Base-by-base conservation (phyloP, 2,113 vertebrate species). In the Ochotona curzoniae region DNA sequence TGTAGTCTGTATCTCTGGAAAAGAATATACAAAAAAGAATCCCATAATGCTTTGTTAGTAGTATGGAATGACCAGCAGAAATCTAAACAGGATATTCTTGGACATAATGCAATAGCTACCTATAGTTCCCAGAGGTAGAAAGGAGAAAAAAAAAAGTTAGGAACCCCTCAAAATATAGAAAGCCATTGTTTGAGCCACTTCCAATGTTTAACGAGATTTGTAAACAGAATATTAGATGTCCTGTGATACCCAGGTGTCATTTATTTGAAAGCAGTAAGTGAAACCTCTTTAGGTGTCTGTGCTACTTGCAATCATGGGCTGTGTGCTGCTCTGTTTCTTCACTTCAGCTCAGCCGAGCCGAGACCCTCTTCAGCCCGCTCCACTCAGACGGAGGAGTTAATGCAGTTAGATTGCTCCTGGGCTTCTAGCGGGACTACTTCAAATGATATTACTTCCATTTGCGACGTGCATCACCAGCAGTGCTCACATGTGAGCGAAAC, bases 371-470 rank as follows among this genome's bases (percentile, higher is more conserved):
- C 88, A 88, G 95, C 32, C n/a, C 96, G 60, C 89, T 89, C 76
- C 88, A 80, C 91, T 96, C 92, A 71, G 71, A 91, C 2, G 7
- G 74, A 82, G 74, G 69, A 87, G 78, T 80, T 95, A 97, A 96
- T 95, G 90, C 92, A 75, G 90, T 89, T 85, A 93, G 93, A 95
- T 97, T 95, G 95, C 90, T 95, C 82, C 94, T 3, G 70, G 93
- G 92, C 83, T 93, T 81, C 94, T 51, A 83, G 94, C 76, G 15
- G 93, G 93, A 83, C 96, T 91, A 86, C 89, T 97, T 97, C 95
- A 95, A 93, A 94, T 88, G 95, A 83, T 91, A 96, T 95, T 94
- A 93, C 90, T 87, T 93, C 86, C 87, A 95, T 96, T 93, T 95
- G 83, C 64, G 84, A 92, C n/a, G 74, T 74, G 86, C 67, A 82